phyloP scores from a whole-genome alignment of 2,888 invertebrate species.

The Linyphia triangularis region DNA sequence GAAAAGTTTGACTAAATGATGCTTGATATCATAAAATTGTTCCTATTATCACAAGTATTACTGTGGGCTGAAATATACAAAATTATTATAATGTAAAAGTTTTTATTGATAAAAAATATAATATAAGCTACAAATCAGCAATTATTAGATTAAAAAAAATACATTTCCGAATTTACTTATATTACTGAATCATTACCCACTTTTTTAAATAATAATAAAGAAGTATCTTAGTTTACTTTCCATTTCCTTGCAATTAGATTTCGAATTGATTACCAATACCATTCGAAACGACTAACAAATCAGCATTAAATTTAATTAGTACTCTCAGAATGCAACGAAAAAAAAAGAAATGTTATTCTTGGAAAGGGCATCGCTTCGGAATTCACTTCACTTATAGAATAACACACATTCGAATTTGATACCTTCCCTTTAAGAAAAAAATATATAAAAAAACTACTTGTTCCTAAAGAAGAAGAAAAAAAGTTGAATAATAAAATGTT shows the following conservation, averaged over 20 bases:
- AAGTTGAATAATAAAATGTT: conserved; percentile 43
- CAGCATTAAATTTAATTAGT: not conserved
- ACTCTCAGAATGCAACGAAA: not conserved
- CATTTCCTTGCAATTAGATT: not conserved
- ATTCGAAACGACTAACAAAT: not conserved
- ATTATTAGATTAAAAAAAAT: too few species aligned
- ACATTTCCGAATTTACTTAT: too few species aligned
- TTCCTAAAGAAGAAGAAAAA: conserved; percentile 6
- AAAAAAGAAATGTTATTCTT: not conserved
- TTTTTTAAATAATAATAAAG: too few species aligned
- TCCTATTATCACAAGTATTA: too few species aligned
- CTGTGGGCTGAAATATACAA: too few species aligned
- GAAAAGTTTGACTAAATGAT: too few species aligned
- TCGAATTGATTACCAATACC: not conserved
- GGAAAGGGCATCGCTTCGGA: not conserved
- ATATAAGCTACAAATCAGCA: too few species aligned
- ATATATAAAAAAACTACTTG: conserved; percentile 11
- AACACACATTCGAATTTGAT: conserved; percentile 14
- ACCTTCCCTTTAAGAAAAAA: conserved; percentile 23
- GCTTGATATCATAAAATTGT: too few species aligned
- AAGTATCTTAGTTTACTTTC: not conserved
- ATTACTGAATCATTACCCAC: too few species aligned
- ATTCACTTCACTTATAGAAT: not conserved
- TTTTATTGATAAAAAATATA: too few species aligned
- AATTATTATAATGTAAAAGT: too few species aligned